Evolutionary conservation across 2,113 vertebrate species (phyloP), one percentile per base, ranked within the genome.

Genomic region (Alectura lathami): DNA sequence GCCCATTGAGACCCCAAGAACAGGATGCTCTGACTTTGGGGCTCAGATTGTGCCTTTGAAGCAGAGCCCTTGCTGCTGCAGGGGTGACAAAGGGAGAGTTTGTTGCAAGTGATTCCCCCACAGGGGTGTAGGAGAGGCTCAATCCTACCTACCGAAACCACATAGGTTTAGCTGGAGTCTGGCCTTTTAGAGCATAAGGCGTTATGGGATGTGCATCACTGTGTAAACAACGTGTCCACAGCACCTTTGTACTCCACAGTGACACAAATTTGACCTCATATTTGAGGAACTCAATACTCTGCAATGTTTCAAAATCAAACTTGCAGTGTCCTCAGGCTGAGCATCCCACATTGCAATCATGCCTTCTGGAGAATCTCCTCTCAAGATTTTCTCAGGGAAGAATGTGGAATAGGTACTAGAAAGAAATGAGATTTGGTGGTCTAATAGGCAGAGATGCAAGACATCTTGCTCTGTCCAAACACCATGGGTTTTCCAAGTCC

Each of bases 41-140:
- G 43, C 34, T 77, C 48, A 72, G 54, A 26, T 18, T 29, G 20
- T 30, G 36, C n/a, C 70, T 60, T 53, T 27, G 21, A 56, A 68
- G 36, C 43, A 70, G 40, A 79, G 36, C 48, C 57, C 29, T 72
- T 48, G 34, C 4, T 66, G 56, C 40, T 42, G 18, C 24, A 57
- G 11, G 17, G 63, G 36, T 0, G 2, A 27, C 0, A 8, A 15
- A 13, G 13, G 1, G 3, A 10, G 11, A 26, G 17, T 50, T 56
- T 10, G 7, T 6, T 54, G 26, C 43, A 87, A 21, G 23, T 0
- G 0, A 82, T 8, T n/a, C n/a, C 24, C 54, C 59, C 36, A 27
- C 36, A 18, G 38, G 59, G 36, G 24, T 26, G 50, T 62, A 38
- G 27, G 36, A 26, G 8, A 26, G 36, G 15, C 38, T 40, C 36